phyloP scores from a whole-genome alignment of 2,888 invertebrate species.

The Tetanocera ferruginea region DNA sequence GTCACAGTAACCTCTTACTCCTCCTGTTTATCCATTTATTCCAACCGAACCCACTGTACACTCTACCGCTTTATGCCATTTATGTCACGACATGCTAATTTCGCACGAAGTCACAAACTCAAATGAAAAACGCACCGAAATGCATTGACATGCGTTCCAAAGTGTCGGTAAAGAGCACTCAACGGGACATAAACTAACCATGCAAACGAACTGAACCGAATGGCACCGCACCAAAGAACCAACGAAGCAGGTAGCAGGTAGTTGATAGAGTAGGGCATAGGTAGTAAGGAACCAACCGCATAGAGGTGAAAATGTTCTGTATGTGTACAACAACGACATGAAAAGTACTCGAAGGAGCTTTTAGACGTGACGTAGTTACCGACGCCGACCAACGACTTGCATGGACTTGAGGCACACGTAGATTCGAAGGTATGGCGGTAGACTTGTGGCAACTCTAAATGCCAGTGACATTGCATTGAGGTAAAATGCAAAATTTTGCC shows the following conservation, averaged over 20 bases:
- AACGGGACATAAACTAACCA: constrained; percentile 10
- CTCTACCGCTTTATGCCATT: constrained; percentile 56
- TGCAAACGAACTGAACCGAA: not conserved
- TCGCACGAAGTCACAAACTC: constrained; percentile 58
- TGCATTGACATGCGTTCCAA: constrained; percentile 4
- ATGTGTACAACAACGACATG: constrained; percentile 1
- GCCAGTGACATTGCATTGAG: constrained; percentile 65
- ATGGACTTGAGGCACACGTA: constrained; percentile 20
- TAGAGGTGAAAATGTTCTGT: constrained; percentile 9
- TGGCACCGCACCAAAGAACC: not conserved
- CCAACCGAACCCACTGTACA: not conserved
- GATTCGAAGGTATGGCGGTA: not conserved
- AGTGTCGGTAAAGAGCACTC: constrained; percentile 22
- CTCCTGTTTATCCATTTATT: constrained; percentile 12
- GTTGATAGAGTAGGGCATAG: not conserved
- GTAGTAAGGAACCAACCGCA: not conserved
- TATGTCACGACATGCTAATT: constrained; percentile 65
- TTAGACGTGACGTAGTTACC: not conserved
- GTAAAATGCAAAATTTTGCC: constrained; percentile 67
- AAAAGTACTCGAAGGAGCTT: not conserved
- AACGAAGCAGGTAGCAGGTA: not conserved
- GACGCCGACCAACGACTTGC: not conserved
- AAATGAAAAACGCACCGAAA: constrained; percentile 4
- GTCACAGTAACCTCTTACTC: not conserved
- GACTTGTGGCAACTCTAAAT: constrained; percentile 47